A percentile compares a stretch with the other conserved stretches of the same genome.
phyloP scores from a whole-genome alignment of 2,113 vertebrate species.

The Diglossa brunneiventris region DNA sequence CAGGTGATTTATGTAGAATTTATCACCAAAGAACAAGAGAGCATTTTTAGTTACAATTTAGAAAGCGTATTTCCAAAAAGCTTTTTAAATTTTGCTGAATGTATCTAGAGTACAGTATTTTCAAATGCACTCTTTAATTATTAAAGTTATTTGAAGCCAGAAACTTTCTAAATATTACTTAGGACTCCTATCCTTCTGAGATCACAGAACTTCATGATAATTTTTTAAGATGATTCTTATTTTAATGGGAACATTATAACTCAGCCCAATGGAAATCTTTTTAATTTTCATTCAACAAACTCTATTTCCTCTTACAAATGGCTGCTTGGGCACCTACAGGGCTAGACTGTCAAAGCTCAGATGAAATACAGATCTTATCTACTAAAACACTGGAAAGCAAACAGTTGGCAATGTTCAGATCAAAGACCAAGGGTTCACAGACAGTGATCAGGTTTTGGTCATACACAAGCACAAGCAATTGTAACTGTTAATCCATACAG shows the following conservation, averaged over 20 bases:
- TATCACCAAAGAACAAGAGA: background rate
- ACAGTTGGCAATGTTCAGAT: slow-evolving; percentile 11
- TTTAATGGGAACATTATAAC: background rate
- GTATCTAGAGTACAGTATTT: background rate
- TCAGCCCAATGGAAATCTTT: background rate
- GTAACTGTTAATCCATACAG: slow-evolving; percentile 45
- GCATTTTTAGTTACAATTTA: background rate
- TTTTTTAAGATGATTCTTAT: background rate
- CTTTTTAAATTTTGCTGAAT: background rate
- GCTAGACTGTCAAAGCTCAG: background rate
- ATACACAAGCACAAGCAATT: slow-evolving; percentile 7
- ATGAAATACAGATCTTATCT: background rate
- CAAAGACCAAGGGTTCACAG: slow-evolving; percentile 11
- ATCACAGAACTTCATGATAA: background rate
- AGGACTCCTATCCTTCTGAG: background rate
- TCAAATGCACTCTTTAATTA: background rate
- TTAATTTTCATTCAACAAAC: background rate
- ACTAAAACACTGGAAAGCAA: slow-evolving; percentile 50
- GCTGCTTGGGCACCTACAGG: background rate
- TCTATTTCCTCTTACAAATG: background rate
- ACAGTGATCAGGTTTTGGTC: slow-evolving; percentile 40
- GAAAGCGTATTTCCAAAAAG: background rate
- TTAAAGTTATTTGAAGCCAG: background rate
- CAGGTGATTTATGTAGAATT: background rate
- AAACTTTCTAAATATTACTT: background rate